These are phyloP conservation scores for Anomalospiza imberbis DNA, from an alignment of 2,797 vertebrate species.

Conservation along the genomic window DNA sequence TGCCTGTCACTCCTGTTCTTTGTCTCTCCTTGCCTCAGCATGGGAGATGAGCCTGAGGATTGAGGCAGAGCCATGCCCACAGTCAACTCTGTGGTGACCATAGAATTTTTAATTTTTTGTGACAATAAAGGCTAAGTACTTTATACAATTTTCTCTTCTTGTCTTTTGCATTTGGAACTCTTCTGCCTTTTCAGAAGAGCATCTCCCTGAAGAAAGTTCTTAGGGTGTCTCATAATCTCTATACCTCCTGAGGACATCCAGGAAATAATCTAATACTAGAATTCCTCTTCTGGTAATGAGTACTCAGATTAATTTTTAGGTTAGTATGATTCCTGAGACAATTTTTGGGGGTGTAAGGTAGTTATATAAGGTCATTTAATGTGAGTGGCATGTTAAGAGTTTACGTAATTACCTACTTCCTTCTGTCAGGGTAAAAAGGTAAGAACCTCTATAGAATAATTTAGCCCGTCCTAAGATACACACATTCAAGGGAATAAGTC, in stretches of 20 bases:
- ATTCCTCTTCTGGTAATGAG: background rate
- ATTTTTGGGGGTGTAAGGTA: background rate
- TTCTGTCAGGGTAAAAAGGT: background rate
- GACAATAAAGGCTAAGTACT: background rate
- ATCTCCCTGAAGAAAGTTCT: background rate
- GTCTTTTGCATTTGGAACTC: background rate
- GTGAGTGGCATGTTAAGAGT: background rate
- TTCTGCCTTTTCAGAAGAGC: background rate
- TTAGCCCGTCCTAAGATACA: background rate
- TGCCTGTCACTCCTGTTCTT: background rate
- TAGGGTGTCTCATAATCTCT: background rate
- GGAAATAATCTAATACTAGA: background rate
- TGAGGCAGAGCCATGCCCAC: background rate
- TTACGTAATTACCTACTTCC: background rate
- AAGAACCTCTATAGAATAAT: background rate
- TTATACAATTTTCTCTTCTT: background rate
- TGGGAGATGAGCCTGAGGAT: background rate
- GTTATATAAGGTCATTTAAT: background rate
- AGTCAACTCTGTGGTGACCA: background rate
- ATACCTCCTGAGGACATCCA: background rate
- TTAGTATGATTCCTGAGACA: background rate
- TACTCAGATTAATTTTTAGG: background rate
- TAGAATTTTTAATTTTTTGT: background rate
- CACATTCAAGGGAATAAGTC: background rate
- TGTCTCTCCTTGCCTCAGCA: background rate